Base-by-base conservation (phyloP, 2,797 vertebrate species). In the Stomatorhinus walkeri region DNA sequence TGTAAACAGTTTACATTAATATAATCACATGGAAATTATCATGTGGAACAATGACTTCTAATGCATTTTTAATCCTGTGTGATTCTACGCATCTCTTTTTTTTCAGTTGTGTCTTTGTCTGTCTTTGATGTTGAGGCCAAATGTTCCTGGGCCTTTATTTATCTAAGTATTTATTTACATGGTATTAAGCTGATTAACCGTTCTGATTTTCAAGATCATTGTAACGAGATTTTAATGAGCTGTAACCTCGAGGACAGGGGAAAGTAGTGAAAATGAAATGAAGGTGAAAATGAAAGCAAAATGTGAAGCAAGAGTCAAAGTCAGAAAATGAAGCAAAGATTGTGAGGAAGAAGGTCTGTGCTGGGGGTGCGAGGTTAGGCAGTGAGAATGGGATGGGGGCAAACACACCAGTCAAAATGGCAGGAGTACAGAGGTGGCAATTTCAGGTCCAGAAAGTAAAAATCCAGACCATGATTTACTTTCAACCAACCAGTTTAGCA, bases 31-130 rank as follows among this genome's bases (percentile, higher is more conserved):
- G 52, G 48, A 52, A 85, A 85, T 52, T 51, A 56, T 40, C 24
- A 36, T 36, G 24, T 36, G 49, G 52, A 12, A 87, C 85, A 87
- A 87, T 87, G 24, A 52, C 52, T 59, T 54, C 51, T 32, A 87
- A 40, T 87, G 32, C 85, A 28, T 87, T 51, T 56, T 56, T 87
- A 87, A 87, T 87, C 85, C 51, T 56, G 51, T 16, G 24, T 54
- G 24, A 36, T 87, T 40, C 52, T 28, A 36, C 5, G 28, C 22
- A 7, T 54, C n/a, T 84, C 81, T 22, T 86, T 56, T 56, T 22
- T 87, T 87, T 87, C 32, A 28, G 49, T 51, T 40, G 28, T n/a
- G 52, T 54, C 49, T 87, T 87, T 56, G 52, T 56, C 46, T 59
- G 16, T 36, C 85, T 87, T 87, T 87, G 51, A 87, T 87, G 51